These are phyloP conservation scores for Bursaphelenchus mucronatus DNA, from an alignment of 1,140 invertebrate genomes.

Conservation along the genomic window DNA sequence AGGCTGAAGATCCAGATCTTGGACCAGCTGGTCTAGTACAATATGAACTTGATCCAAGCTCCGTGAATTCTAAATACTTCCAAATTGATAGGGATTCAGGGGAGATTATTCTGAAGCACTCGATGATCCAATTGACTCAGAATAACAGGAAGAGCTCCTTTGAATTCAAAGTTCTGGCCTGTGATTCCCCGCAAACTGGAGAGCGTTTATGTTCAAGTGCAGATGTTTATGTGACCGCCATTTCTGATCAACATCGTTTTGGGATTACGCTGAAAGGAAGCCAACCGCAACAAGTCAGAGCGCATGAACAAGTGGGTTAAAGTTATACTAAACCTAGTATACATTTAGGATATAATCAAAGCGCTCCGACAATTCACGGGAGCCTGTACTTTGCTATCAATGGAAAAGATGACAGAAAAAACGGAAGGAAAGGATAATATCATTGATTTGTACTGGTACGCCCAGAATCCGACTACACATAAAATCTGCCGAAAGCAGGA, in stretches of 20 bases:
- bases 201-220: slow-evolving; percentile 47
- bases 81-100: slow-evolving; percentile 41
- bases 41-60: slow-evolving; percentile 49
- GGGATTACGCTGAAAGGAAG: slow-evolving; percentile 40
- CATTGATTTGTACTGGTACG: slow-evolving; percentile 50
- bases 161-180: slow-evolving; percentile 46
- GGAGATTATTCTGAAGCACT: slow-evolving; percentile 47
- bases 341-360: slow-evolving; percentile 44
- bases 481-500: slow-evolving; percentile 54
- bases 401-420: slow-evolving; percentile 49
- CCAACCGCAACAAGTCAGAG: slow-evolving; percentile 45
- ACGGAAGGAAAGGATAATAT: slow-evolving; percentile 26
- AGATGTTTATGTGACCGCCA: slow-evolving; percentile 48
- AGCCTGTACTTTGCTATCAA: slow-evolving; percentile 40
- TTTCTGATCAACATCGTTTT: slow-evolving; percentile 53
- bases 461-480: slow-evolving; percentile 48
- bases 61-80: slow-evolving; percentile 51
- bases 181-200: slow-evolving; percentile 49
- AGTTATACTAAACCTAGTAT: slow-evolving; percentile 15
- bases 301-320: slow-evolving; percentile 43
- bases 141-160: slow-evolving; percentile 40
- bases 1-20: slow-evolving; percentile 55
- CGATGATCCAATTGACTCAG: slow-evolving; percentile 42
- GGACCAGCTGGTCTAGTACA: slow-evolving; percentile 46
- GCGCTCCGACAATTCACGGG: slow-evolving; percentile 48